Evolutionary conservation across 2,113 vertebrate species (phyloP).

Genomic region (Pandion haliaetus): DNA sequence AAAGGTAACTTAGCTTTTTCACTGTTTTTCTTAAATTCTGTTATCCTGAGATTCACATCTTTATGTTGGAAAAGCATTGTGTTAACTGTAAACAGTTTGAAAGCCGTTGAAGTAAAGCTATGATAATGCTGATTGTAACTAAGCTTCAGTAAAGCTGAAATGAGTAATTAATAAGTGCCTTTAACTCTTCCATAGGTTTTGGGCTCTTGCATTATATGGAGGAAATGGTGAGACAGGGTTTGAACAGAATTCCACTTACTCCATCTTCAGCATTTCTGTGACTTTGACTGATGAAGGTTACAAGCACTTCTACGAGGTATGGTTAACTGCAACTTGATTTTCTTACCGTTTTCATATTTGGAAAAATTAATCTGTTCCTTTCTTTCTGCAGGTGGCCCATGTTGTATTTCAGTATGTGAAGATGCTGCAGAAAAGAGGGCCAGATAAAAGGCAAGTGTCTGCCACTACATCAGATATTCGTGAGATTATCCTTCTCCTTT

Average conservation of each 20-base stretch:
- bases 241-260: slow-evolving; percentile 95
- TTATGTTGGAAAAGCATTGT: not conserved
- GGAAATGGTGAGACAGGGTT: slow-evolving; percentile 96
- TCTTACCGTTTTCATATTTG: not conserved
- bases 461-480: not conserved
- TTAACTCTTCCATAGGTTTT: slow-evolving; percentile 78
- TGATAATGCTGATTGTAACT: not conserved
- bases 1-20: not conserved
- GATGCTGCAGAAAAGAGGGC: slow-evolving; percentile 91
- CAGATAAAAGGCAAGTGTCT: slow-evolving; percentile 85
- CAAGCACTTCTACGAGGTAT: slow-evolving; percentile 92
- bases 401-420: slow-evolving; percentile 95
- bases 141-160: not conserved
- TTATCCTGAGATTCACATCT: not conserved
- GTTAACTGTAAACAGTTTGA: not conserved
- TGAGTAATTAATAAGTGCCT: not conserved
- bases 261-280: slow-evolving; percentile 94
- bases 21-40: not conserved
- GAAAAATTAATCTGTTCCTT: not conserved
- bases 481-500: not conserved
- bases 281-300: slow-evolving; percentile 93
- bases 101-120: not conserved
- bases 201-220: slow-evolving; percentile 92
- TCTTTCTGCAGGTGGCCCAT: slow-evolving; percentile 83
- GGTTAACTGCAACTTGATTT: not conserved